Base-by-base conservation (phyloP, 1,140 invertebrate species). In the Pachyrhynchus sulphureomaculatus region DNA sequence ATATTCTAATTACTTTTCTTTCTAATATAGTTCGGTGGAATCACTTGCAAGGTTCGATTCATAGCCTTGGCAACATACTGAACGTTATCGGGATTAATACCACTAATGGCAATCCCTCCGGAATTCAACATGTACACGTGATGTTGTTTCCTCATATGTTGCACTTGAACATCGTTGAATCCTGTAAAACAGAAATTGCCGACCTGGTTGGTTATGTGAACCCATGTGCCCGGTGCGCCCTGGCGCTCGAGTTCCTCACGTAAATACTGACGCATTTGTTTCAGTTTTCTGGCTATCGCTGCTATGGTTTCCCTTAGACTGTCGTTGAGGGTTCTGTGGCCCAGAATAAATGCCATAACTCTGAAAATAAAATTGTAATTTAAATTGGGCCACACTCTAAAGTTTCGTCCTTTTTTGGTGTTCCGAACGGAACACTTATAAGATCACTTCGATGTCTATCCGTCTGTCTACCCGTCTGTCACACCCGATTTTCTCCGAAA, bases 31-130 rank as follows among this genome's bases (percentile, higher is more conserved):
- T n/a, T 53, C 1, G 17, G 26, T 1, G 29, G 29, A 20, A 57
- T 47, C 8, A 29, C 12, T 20, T 36, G 12, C 29, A 61, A n/a
- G 1, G 89, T 84, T 66, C 92, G 88, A 71, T 92, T 75, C 68
- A 96, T 91, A 20, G 90, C 89, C 20, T 84, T 79, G 2, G 93
- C 93, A 6, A 96, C 89, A 78, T 96, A 95, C 59, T 92, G 87
- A 39, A 97, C 81, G 78, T 97, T 98, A 17, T 82, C 79, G 2
- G 86, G 85, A 65, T 90, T 96, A 0, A 98, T 71, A 4, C 93
- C 95, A 75, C 91, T 94, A 83, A 98, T 92, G 77, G 91, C 96
- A 69, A 96, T 93, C 21, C 95, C 85, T 6, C 93, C 95, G 49
- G 88, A 88, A 61, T 84, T 86, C 1, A 96, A 79, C 74, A 97